Evolutionary conservation across 2,888 invertebrate genomes (phyloP), one percentile per base, ranked within the genome.

Genomic region (Disparrhopalites patrizii): DNA sequence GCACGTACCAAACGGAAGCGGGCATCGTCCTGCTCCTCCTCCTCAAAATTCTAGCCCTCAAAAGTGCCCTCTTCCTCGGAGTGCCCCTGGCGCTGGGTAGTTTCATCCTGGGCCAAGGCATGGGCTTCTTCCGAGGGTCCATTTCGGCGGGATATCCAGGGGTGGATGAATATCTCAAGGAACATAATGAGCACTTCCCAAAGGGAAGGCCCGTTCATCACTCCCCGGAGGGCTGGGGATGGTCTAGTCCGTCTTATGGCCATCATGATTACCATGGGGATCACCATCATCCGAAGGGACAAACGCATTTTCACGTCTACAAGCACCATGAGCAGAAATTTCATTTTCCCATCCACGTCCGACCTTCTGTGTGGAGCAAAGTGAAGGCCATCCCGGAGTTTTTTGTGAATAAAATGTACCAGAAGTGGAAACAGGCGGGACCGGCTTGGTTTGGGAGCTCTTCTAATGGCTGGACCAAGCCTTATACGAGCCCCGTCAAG

Each of bases 81-180:
- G 20, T 66, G 36, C 66, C 66, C 15, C 25, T 66, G 1, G 66
- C 66, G 25, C 52, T 66, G n/a, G 66, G 66, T 3, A 54, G 55
- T 20, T 66, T 61, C 33, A 54, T 66, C 33, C 31, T 66, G 25
- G 66, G 66, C 15, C 66, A 66, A 54, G 66, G 66, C 0, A 28
- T 66, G 40, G 66, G 66, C 3, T 66, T 66, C 18, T 61, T 66
- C 40, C 61, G 61, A n/a, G 66, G 66, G 23, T 30, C 54, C 7
- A 10, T 61, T 1, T 60, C 61, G n/a, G 66, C 61, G 3, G 66
- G 66, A 7, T 47, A 47, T 47, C 18, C 50, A n/a, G 50, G 50
- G 1, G 66, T 55, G 28, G 33, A 60, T 20, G 61, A 66, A 43
- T 66, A 66, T 28, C 55, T 40, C 13, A 10, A 27, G 15, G 36